phyloP scores from a whole-genome alignment of 2,888 invertebrate genomes.

The Xanthorhoe spadicearia region DNA sequence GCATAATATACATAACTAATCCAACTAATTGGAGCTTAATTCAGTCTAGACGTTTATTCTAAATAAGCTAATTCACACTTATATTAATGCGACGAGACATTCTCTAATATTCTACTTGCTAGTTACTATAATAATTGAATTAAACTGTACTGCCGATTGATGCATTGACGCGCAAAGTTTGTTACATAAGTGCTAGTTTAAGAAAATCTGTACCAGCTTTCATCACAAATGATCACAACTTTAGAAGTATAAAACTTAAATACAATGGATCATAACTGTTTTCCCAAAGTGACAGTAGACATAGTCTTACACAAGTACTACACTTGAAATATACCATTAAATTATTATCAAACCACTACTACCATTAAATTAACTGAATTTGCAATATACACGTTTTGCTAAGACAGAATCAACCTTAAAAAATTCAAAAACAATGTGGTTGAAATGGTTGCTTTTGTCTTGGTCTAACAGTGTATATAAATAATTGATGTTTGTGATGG shows the following conservation, averaged over 20 bases:
- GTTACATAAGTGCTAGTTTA: neutral
- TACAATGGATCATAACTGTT: too few relatives aligned
- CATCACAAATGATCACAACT: neutral
- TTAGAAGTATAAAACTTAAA: neutral
- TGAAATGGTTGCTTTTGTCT: neutral
- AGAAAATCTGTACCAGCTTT: neutral
- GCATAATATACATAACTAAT: conserved; percentile 63
- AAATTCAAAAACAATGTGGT: neutral
- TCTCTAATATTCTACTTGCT: conserved; percentile 61
- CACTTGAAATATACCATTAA: too few relatives aligned
- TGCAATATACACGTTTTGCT: neutral
- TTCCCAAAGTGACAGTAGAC: too few relatives aligned
- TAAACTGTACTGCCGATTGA: conserved; percentile 62
- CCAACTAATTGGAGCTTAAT: conserved; percentile 77
- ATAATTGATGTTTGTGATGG: conserved; percentile 46
- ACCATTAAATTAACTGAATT: neutral
- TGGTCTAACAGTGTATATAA: conserved; percentile 1
- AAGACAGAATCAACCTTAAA: neutral
- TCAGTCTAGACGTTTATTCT: conserved; percentile 81
- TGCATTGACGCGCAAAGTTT: conserved; percentile 45
- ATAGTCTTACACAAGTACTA: too few relatives aligned
- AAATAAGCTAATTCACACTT: conserved; percentile 70
- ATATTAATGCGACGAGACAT: conserved; percentile 64
- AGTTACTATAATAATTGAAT: conserved; percentile 50
- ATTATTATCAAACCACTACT: neutral